phyloP scores from a whole-genome alignment of 2,797 vertebrate species.

The Pyrocephalus nanus region DNA sequence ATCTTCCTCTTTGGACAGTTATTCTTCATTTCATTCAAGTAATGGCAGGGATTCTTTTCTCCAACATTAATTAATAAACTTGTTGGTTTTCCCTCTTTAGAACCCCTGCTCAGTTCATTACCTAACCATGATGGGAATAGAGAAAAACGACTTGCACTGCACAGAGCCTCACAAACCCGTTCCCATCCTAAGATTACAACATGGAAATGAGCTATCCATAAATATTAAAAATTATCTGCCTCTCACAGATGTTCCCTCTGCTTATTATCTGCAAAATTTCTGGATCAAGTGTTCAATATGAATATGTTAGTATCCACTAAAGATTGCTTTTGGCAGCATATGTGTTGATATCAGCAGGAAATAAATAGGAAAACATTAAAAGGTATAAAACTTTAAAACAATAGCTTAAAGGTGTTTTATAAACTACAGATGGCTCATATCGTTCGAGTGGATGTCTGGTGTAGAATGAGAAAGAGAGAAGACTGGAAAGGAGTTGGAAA shows the following conservation, averaged over 20 bases:
- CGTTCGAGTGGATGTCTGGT: constrained; percentile 63
- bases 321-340: constrained; percentile 75
- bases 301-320: constrained; percentile 74
- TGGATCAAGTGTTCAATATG: constrained; percentile 71
- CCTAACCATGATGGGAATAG: constrained; percentile 27
- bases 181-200: constrained; percentile 59
- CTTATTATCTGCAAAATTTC: constrained; percentile 74
- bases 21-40: background rate
- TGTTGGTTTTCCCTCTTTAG: constrained; percentile 16
- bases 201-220: constrained; percentile 70
- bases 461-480: constrained; percentile 67
- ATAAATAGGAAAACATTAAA: constrained; percentile 78
- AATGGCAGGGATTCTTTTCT: background rate
- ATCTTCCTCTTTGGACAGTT: background rate
- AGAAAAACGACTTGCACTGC: background rate
- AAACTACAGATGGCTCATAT: constrained; percentile 76
- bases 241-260: constrained; percentile 71
- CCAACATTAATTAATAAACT: constrained; percentile 41
- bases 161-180: background rate
- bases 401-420: constrained; percentile 80
- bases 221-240: constrained; percentile 76
- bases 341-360: constrained; percentile 77
- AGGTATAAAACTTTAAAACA: constrained; percentile 79
- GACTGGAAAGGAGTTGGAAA: background rate
- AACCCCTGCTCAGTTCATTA: constrained; percentile 8